Evolutionary conservation across 2,888 invertebrate genomes (phyloP).

Genomic region (Pomacea canaliculata): DNA sequence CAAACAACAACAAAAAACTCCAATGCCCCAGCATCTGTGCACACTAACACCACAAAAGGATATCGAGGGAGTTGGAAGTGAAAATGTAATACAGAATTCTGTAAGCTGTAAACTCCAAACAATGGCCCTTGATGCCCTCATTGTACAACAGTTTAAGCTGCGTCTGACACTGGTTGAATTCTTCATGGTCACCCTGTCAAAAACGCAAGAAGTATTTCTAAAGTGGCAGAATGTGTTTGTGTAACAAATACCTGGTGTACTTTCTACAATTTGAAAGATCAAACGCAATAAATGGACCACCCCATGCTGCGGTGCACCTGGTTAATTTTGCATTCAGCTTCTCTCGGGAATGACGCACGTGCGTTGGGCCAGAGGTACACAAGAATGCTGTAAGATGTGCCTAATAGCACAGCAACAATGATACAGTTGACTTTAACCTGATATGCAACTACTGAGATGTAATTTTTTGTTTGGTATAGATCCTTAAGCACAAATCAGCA

Average conservation of each 20-base stretch:
- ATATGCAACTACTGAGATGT: no score
- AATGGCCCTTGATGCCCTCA: constrained; percentile 74
- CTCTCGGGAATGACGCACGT: background rate
- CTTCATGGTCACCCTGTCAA: constrained; percentile 89
- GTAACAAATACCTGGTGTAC: no score
- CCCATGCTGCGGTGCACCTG: no score
- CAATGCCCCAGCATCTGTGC: background rate
- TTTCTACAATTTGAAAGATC: no score
- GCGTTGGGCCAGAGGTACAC: constrained; percentile 14
- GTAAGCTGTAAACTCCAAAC: constrained; percentile 95
- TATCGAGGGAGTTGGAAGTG: constrained; percentile 96
- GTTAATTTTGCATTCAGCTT: background rate
- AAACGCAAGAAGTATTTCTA: constrained; percentile 22
- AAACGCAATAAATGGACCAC: no score
- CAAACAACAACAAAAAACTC: background rate
- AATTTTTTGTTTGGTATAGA: no score
- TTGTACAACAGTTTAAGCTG: constrained; percentile 94
- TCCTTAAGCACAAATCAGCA: no score
- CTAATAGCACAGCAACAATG: no score
- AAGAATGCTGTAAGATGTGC: constrained; percentile 19
- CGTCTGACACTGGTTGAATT: constrained; percentile 99
- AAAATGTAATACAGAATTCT: constrained; percentile 96
- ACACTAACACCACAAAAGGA: constrained; percentile 1
- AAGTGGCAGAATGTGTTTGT: no score
- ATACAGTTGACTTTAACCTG: no score